These are phyloP conservation scores for Acromyrmex heyeri DNA, from an alignment of 1,140 invertebrate genomes.

Conservation along the genomic window DNA sequence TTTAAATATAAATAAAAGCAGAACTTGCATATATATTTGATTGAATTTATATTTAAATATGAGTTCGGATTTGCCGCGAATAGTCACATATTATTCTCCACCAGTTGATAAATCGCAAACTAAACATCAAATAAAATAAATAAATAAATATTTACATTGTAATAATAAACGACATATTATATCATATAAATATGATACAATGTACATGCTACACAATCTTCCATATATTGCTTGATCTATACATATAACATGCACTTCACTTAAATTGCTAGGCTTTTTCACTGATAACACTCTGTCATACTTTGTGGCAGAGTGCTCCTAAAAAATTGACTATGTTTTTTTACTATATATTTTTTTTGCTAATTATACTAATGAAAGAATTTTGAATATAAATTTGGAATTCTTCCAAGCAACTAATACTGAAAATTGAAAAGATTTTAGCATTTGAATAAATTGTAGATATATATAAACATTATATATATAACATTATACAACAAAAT, in stretches of 20 bases:
- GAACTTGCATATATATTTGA: neutral
- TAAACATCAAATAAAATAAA: neutral
- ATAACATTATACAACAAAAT: too few relatives aligned
- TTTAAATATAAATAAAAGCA: neutral
- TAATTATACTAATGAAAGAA: neutral
- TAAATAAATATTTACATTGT: neutral
- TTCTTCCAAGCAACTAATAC: too few relatives aligned
- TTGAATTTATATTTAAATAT: neutral
- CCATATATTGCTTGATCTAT: neutral
- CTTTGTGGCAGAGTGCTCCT: neutral
- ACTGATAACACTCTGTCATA: neutral
- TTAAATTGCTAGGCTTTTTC: constrained; percentile 16
- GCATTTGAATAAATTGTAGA: neutral
- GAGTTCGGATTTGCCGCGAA: neutral
- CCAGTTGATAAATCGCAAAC: neutral
- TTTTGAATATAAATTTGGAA: neutral
- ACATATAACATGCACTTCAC: neutral
- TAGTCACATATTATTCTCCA: neutral
- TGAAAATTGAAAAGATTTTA: neutral
- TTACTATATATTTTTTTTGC: neutral
- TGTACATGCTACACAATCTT: neutral
- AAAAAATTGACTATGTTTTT: neutral
- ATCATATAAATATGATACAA: too few relatives aligned
- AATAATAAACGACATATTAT: neutral
- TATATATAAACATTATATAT: neutral